Conservation (phyloP, 2,888 invertebrate genomes). For the Troides aeacus region DNA sequence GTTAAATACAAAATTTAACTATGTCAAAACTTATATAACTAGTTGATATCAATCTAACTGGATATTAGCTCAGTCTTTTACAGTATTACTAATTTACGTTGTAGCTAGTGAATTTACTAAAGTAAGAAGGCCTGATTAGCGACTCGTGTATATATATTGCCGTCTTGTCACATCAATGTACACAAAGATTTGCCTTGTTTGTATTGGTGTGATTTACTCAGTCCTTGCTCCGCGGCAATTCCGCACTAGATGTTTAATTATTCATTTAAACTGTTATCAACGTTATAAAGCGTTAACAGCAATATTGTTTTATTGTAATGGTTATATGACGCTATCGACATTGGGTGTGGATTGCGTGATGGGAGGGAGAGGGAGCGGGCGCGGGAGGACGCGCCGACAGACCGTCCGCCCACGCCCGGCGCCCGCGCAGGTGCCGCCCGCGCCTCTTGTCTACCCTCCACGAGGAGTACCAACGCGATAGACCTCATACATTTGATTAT, state of each 20-base stretch:
- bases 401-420: slow-evolving; percentile 58
- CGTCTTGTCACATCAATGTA: not conserved
- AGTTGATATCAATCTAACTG: too few species aligned
- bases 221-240: not conserved
- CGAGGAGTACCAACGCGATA: slow-evolving; percentile 29
- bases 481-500: not conserved
- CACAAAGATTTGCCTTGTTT: not conserved
- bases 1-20: too few species aligned
- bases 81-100: too few species aligned
- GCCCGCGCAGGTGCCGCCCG: slow-evolving; percentile 42
- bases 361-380: slow-evolving; percentile 11
- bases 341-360: slow-evolving; percentile 17
- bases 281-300: slow-evolving; percentile 1
- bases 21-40: too few species aligned
- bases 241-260: not conserved
- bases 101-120: too few species aligned
- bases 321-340: slow-evolving; percentile 30
- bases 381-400: slow-evolving; percentile 32
- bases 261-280: slow-evolving; percentile 1
- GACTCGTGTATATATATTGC: too few species aligned
- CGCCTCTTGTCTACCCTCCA: slow-evolving; percentile 30
- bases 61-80: too few species aligned
- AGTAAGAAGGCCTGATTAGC: too few species aligned
- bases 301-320: slow-evolving; percentile 15
- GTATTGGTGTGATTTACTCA: not conserved